phyloP scores from a whole-genome alignment of 92 coral and sea anemone species.

The Micromussa lordhowensis region DNA sequence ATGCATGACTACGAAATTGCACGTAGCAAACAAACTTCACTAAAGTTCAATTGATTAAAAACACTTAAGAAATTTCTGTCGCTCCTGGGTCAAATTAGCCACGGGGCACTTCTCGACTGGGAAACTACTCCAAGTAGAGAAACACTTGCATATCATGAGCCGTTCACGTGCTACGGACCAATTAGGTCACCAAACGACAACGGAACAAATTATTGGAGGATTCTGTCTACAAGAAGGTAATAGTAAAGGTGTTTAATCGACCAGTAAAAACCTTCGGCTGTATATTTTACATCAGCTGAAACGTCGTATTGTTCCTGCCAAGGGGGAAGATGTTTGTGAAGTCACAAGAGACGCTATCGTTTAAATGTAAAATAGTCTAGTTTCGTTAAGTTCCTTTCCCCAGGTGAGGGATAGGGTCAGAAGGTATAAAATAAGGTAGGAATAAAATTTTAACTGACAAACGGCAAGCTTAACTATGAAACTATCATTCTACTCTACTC shows the following conservation, averaged over 20 bases:
- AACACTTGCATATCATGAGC: background rate
- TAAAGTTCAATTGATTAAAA: background rate
- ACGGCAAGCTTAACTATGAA: background rate
- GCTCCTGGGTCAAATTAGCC: background rate
- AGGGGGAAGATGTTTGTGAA: no score
- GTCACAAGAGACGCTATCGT: background rate
- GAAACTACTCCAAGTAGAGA: background rate
- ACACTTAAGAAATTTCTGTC: background rate
- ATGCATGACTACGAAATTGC: background rate
- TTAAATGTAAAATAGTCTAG: no score
- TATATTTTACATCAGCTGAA: background rate
- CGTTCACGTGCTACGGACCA: background rate
- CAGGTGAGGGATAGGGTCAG: no score
- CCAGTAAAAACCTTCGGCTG: background rate
- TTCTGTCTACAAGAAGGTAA: background rate
- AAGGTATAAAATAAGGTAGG: no score
- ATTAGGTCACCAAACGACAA: background rate
- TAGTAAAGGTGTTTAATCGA: background rate
- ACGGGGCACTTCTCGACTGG: background rate
- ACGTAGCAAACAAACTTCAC: background rate
- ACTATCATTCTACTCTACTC: background rate
- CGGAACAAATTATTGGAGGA: background rate
- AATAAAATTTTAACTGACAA: background rate
- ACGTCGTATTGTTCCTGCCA: background rate
- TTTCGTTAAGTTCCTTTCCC: no score